Evolutionary conservation across 2,888 invertebrate genomes (phyloP), one percentile per base, ranked within the genome.

Genomic region (Epirrhoe tristata): DNA sequence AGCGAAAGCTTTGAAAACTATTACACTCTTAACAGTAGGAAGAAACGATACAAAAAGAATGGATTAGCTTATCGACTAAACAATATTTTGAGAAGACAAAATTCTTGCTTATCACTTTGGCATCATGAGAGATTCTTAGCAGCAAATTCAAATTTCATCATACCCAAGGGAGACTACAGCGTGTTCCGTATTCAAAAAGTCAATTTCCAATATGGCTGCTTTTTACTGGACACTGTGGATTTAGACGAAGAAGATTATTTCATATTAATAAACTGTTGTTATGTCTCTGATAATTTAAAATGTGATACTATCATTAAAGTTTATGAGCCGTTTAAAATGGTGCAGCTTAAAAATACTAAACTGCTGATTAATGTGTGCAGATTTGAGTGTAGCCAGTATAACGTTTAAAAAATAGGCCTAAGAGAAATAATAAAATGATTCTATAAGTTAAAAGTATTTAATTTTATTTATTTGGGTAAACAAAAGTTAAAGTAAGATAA

Each of bases 61-160:
- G 94, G 94, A 0, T 68, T 94, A 39, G 93, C 94, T 32, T 80
- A 82, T 68, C 83, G 93, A 46, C 75, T 95, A 17, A 86, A 90
- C 73, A 80, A 75, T 48, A 78, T 93, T 10, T 72, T 94, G 69
- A 91, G 90, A 81, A 91, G 92, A 78, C 93, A 93, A 78, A 90
- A 84, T 63, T 87, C 91, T 0, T 87, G 83, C 69, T 69, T 91
- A 60, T 89, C 90, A 36, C 83, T 95, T 60, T 94, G 94, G 94
- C 89, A 93, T 79, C 94, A 95, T 74, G 94, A 95, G 78, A 81
- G 85, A 66, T 94, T 85, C 81, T 80, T 93, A 70, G 94, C 93
- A 0, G 85, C 81, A 71, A 88, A 86, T 76, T 88, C 93, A 8
- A 89, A 85, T 72, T 90, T 93, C 74, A 72, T 89, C 1, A 83